These are phyloP conservation scores for Melanchra persicariae DNA, from an alignment of 2,888 invertebrate species.

Conservation along the genomic window DNA sequence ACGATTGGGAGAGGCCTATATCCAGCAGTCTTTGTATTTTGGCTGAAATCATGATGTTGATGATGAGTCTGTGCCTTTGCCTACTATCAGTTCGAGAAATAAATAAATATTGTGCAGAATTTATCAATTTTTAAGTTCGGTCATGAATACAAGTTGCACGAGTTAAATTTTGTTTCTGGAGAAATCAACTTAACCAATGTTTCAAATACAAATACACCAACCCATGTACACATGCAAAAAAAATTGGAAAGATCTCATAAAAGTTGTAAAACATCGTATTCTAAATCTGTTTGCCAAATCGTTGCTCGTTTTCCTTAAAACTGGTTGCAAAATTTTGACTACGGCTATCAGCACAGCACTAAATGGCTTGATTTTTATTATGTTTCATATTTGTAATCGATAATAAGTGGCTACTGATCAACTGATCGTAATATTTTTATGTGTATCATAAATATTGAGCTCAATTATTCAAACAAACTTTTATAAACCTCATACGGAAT, in stretches of 20 bases:
- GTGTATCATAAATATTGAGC: slow-evolving; percentile 62
- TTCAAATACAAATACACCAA: no score
- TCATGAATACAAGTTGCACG: no score
- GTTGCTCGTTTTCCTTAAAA: slow-evolving; percentile 23
- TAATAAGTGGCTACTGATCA: slow-evolving; percentile 67
- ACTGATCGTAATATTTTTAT: slow-evolving; percentile 67
- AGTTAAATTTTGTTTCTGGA: no score
- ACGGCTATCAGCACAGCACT: slow-evolving; percentile 53
- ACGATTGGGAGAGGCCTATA: no score
- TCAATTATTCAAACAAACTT: slow-evolving; percentile 65
- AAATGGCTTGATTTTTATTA: slow-evolving; percentile 59
- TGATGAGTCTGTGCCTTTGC: no score
- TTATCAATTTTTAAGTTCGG: neutral
- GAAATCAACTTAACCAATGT: no score
- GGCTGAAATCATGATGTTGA: neutral
- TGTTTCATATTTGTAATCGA: slow-evolving; percentile 59
- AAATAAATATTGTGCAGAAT: neutral
- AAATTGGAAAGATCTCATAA: neutral
- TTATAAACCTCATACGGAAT: slow-evolving; percentile 33
- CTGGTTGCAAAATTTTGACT: slow-evolving; percentile 8
- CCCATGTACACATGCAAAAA: no score
- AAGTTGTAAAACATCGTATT: neutral
- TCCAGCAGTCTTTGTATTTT: no score
- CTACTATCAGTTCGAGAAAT: neutral
- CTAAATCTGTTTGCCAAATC: neutral